A percentile compares a stretch with the other conserved stretches of the same genome.
phyloP scores from a whole-genome alignment of 2,797 vertebrate genomes.

The Phataginus tetradactyla region DNA sequence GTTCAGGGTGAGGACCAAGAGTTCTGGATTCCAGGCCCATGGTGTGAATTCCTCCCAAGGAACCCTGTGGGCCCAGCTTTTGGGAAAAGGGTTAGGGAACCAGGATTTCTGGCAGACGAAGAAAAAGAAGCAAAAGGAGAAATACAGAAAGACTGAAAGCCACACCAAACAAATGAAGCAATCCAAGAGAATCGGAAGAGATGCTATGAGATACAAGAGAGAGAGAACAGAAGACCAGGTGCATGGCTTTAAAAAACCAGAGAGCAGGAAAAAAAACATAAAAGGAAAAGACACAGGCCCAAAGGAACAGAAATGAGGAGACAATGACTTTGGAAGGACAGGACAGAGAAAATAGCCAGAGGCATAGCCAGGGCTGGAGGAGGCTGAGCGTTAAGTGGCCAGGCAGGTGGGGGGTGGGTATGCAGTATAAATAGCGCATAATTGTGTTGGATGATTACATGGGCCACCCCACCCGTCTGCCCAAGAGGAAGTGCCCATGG shows the following conservation, averaged over 20 bases:
- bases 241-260: background rate
- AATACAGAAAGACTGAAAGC: background rate
- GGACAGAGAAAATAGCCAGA: conserved; percentile 26
- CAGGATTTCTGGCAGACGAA: background rate
- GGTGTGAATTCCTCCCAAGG: background rate
- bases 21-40: background rate
- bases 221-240: background rate
- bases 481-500: conserved; percentile 74
- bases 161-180: background rate
- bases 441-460: conserved; percentile 80
- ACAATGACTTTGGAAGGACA: conserved; percentile 27
- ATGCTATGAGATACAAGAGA: background rate
- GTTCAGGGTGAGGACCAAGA: background rate
- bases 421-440: conserved; percentile 79
- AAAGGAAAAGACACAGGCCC: conserved; percentile 1
- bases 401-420: conserved; percentile 73
- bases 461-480: conserved; percentile 81
- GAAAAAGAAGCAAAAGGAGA: background rate
- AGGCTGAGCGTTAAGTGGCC: conserved; percentile 55
- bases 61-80: background rate
- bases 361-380: conserved; percentile 49
- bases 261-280: background rate
- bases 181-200: background rate
- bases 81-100: background rate
- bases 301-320: conserved; percentile 25